Percentiles rank a stretch among this genome's conserved stretches.
These are phyloP conservation scores for Sparus aurata DNA, from an alignment of 2,797 vertebrate genomes.

Conservation along the genomic window DNA sequence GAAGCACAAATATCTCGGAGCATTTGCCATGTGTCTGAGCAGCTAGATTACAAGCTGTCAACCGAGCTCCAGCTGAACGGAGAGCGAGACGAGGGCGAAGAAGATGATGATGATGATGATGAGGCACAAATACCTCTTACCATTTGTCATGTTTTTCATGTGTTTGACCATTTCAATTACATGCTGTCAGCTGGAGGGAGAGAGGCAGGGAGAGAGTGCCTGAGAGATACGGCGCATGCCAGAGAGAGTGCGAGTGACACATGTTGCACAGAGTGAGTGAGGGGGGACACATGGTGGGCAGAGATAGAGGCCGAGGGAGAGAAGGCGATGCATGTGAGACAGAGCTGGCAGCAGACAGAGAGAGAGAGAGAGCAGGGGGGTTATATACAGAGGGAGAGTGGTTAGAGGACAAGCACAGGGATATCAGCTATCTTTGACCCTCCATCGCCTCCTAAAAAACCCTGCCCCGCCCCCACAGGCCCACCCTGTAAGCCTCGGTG, in stretches of 20 bases:
- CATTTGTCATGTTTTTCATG: constrained; percentile 83
- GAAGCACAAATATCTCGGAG: constrained; percentile 64
- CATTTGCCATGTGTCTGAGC: constrained; percentile 61
- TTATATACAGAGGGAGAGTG: constrained; percentile 55
- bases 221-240: constrained; percentile 64
- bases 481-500: constrained; percentile 65
- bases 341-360: constrained; percentile 61
- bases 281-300: constrained; percentile 75
- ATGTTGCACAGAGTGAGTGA: constrained; percentile 78
- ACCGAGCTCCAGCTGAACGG: constrained; percentile 54
- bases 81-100: constrained; percentile 36
- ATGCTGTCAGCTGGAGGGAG: constrained; percentile 79
- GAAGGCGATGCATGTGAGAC: constrained; percentile 56
- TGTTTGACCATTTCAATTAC: constrained; percentile 83
- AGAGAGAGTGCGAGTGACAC: constrained; percentile 77
- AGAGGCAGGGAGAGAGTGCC: constrained; percentile 32
- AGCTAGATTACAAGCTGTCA: constrained; percentile 64
- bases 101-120: constrained; percentile 77
- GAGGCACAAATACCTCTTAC: constrained; percentile 73
- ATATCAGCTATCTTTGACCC: constrained; percentile 81
- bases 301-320: constrained; percentile 41
- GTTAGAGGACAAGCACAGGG: constrained; percentile 76
- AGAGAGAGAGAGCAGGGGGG: constrained; percentile 23
- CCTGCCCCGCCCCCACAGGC: constrained; percentile 51
- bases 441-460: constrained; percentile 47